Base-by-base conservation (phyloP, 2,888 invertebrate genomes). In the Clistopyga incitator region DNA sequence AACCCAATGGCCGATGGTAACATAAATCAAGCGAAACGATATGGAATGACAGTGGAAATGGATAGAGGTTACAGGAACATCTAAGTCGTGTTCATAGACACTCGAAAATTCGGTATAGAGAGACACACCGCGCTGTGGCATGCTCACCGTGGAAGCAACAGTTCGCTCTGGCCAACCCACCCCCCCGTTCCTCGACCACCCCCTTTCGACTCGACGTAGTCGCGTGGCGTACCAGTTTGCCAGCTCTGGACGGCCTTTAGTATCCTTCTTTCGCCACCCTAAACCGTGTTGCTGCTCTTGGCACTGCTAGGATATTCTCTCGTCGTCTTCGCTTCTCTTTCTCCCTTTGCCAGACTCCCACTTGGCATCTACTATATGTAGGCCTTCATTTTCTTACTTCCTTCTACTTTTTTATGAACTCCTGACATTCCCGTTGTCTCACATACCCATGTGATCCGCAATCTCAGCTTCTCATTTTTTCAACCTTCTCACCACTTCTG, bases 91-190 rank as follows among this genome's bases (percentile, higher is more conserved):
- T 87, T 89, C 74, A 87, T 88, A 89, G 90, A 90, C 70, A 74
- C 80, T 87, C 81, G 71, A 81, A 79, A 85, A 82, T 82, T 79
- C 59, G 64, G 81, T 84, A 50, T 67, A 54, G 50, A 80, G 61
- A 74, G 65, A 84, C 75, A 59, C n/a, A 50, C 50, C 18, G 50
- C 50, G 50, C 50, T 50, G 18, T 50, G 50, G 50, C 84, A 80
- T 82, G 85, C 85, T 90, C 90, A 90, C 89, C 87, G 88, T 74
- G 87, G 92, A 92, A 92, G 92, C 92, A 92, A 92, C 92, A 92
- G 92, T 92, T 92, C 92, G 92, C 87, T 91, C 88, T 87, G 82
- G 87, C 81, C 82, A 76, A 78, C 86, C 81, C 71, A 78, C 82
- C 81, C 86, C 52, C 59, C 59, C 72, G 54, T 61, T 71, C 64